Evolutionary conservation across 2,113 vertebrate genomes (phyloP).

Genomic region (Hydrochoerus hydrochaeris): DNA sequence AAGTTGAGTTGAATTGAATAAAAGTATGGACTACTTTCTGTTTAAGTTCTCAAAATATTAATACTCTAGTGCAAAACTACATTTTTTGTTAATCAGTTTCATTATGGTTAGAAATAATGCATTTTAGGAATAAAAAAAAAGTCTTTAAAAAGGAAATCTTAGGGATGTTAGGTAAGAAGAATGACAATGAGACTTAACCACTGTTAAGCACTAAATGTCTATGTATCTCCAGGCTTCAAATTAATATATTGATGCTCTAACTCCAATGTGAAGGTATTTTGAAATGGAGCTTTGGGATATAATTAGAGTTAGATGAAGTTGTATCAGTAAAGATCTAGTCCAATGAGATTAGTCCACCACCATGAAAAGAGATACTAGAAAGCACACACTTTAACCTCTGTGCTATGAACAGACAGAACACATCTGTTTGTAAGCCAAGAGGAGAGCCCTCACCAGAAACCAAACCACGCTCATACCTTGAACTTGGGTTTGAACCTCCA

Average conservation of each 20-base stretch:
- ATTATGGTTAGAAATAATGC: not conserved
- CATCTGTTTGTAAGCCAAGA: not conserved
- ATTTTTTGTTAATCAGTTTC: not conserved
- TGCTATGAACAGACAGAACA: not conserved
- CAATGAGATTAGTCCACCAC: not conserved
- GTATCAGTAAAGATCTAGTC: not conserved
- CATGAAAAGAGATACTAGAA: not conserved
- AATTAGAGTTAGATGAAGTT: not conserved
- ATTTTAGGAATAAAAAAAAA: conserved; percentile 32
- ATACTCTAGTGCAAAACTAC: not conserved
- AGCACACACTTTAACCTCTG: not conserved
- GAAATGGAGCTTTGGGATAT: not conserved
- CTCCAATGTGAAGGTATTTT: not conserved
- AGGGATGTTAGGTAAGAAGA: not conserved
- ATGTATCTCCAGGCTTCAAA: too few species aligned
- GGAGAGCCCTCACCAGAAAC: not conserved
- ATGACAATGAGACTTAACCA: not conserved
- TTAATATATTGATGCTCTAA: not conserved
- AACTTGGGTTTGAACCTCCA: not conserved
- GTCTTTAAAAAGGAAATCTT: not conserved
- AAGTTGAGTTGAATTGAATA: not conserved
- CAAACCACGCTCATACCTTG: not conserved
- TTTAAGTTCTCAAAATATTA: conserved; percentile 49
- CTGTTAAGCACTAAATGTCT: not conserved
- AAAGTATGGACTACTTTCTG: not conserved